Evolutionary conservation across 2,888 invertebrate species (phyloP), one percentile per base, ranked within the genome.

Genomic region (Drosophila ustulata): DNA sequence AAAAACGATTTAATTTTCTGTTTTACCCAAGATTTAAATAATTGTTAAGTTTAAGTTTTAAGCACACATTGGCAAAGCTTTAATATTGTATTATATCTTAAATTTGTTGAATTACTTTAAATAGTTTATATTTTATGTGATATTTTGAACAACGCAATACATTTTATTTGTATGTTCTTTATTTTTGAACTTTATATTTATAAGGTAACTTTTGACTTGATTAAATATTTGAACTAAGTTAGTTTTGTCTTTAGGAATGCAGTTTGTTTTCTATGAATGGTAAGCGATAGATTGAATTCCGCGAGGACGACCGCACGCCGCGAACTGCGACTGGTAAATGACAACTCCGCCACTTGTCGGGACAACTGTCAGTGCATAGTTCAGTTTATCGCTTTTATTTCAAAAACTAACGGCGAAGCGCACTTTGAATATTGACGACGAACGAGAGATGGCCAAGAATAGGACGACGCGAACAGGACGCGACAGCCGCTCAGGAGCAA

Each of bases 281-380:
- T 2, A 11, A 26, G 6, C 11, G 18, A 18, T 9, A 30, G 28
- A 28, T 11, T 41, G 39, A 34, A 61, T 49, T 63, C 58, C 75
- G 82, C 62, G 47, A 59, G 37, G 57, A 75, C 64, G 58, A 88
- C 83, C 71, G 68, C 58, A 53, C 70, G 61, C 51, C 73, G 66
- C 73, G 62, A 78, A 51, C 53, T 70, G 66, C 86, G 73, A 78
- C 56, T 71, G 58, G 66, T 75, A 71, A 83, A 72, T 84, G 83
- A 74, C 55, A 72, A 61, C 37, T 63, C 30, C 50, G 70, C n/a
- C 47, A 61, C 57, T 73, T 70, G 71, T 49, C 61, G 47, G 58
- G 53, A 58, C 56, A 52, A 53, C 61, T 47, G 49, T 41, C 75
- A 64, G 67, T 63, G 65, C 66, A 64, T 46, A 45, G 58, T 71